Evolutionary conservation across 1,140 invertebrate species (phyloP).

Genomic region (Drosophila arawakana): DNA sequence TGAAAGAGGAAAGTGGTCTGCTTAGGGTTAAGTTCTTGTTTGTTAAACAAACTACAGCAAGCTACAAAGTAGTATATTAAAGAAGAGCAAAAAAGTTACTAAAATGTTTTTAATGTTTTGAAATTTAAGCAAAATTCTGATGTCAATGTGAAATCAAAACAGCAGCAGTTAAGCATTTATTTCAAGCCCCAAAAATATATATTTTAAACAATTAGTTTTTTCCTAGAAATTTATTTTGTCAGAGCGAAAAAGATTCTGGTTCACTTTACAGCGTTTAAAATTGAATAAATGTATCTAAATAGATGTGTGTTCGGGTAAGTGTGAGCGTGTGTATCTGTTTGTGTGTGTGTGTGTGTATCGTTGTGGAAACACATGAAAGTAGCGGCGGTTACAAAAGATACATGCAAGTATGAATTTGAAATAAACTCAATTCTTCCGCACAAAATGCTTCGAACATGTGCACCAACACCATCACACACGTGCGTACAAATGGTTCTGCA

Average conservation of each 20-base stretch:
- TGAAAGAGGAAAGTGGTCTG: background rate
- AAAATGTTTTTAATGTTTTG: background rate
- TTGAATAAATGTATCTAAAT: constrained; percentile 24
- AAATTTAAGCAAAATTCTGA: background rate
- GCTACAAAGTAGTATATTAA: too few species aligned
- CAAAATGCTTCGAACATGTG: constrained; percentile 48
- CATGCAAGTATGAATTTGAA: constrained; percentile 54
- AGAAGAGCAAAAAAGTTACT: too few species aligned
- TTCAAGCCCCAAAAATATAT: background rate
- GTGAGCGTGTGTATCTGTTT: background rate
- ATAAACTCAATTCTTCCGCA: constrained; percentile 58
- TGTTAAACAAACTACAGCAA: constrained; percentile 1
- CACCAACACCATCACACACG: constrained; percentile 17
- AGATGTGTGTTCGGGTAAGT: background rate
- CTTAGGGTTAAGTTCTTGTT: background rate
- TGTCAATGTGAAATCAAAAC: background rate
- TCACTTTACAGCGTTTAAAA: constrained; percentile 15
- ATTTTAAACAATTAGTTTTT: background rate
- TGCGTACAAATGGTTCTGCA: constrained; percentile 12
- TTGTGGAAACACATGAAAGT: constrained; percentile 29
- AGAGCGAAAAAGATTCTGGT: constrained; percentile 1
- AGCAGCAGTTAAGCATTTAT: background rate
- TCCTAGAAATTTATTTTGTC: background rate
- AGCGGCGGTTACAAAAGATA: constrained; percentile 29
- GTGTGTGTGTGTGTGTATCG: constrained; percentile 2